phyloP scores from a whole-genome alignment of 2,113 vertebrate genomes.

The Gallinago media region DNA sequence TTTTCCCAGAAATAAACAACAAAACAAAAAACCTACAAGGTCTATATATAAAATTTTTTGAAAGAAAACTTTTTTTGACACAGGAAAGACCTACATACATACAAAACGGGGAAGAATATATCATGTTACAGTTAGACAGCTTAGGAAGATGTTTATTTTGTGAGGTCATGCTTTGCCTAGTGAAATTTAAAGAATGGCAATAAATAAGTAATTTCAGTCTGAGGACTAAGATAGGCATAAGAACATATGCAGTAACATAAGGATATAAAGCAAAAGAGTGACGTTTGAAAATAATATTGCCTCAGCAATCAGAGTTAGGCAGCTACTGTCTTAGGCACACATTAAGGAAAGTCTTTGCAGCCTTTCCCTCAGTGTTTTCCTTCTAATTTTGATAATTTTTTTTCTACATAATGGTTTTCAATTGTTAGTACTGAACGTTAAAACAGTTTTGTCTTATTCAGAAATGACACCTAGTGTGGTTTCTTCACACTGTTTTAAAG shows the following conservation, averaged over 20 bases:
- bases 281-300: background rate
- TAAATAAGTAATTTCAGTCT: background rate
- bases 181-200: background rate
- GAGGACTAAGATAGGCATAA: background rate
- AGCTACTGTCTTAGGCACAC: background rate
- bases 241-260: background rate
- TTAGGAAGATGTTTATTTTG: background rate
- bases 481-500: background rate
- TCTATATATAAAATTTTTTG: background rate
- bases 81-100: background rate
- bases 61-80: background rate
- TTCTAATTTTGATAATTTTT: background rate
- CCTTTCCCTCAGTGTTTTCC: background rate
- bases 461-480: background rate
- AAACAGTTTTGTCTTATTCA: background rate
- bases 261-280: background rate
- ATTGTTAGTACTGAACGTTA: background rate
- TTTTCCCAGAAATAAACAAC: background rate
- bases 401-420: background rate
- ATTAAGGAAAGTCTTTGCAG: background rate
- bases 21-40: background rate
- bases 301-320: background rate
- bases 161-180: background rate
- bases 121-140: background rate
- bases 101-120: background rate